Conservation (phyloP, 2,797 vertebrate species). For the Phalloptychus januarius region DNA sequence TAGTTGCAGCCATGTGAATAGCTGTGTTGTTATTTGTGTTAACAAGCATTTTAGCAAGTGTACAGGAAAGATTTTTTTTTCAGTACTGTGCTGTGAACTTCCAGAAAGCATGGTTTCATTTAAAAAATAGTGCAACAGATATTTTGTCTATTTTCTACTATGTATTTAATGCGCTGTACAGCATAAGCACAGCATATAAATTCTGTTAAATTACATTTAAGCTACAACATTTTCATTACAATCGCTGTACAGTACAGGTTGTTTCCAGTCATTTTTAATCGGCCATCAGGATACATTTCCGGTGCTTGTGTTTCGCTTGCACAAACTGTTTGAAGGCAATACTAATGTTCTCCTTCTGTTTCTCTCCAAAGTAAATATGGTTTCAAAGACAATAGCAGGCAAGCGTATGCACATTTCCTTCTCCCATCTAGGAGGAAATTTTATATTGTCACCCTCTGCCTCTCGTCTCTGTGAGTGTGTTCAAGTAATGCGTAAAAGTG, state of each 20-base stretch:
- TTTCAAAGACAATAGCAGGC: slow-evolving; percentile 36
- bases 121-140: neutral
- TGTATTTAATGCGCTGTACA: neutral
- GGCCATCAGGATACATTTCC: slow-evolving; percentile 28
- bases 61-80: neutral
- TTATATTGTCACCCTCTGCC: slow-evolving; percentile 53
- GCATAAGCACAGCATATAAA: neutral
- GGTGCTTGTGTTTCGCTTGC: slow-evolving; percentile 24
- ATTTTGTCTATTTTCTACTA: neutral
- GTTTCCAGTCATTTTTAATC: neutral
- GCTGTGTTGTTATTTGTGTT: neutral
- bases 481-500: slow-evolving; percentile 26
- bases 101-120: neutral
- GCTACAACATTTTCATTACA: neutral
- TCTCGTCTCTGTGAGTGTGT: slow-evolving; percentile 13
- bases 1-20: neutral
- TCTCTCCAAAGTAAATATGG: slow-evolving; percentile 11
- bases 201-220: neutral
- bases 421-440: slow-evolving; percentile 51
- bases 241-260: neutral
- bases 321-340: slow-evolving; percentile 24
- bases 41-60: neutral
- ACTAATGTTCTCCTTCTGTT: slow-evolving; percentile 23
- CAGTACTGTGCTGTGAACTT: neutral
- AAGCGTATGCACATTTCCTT: slow-evolving; percentile 29